Base-by-base conservation (phyloP, 2,113 vertebrate species). In the Chaenocephalus aceratus region DNA sequence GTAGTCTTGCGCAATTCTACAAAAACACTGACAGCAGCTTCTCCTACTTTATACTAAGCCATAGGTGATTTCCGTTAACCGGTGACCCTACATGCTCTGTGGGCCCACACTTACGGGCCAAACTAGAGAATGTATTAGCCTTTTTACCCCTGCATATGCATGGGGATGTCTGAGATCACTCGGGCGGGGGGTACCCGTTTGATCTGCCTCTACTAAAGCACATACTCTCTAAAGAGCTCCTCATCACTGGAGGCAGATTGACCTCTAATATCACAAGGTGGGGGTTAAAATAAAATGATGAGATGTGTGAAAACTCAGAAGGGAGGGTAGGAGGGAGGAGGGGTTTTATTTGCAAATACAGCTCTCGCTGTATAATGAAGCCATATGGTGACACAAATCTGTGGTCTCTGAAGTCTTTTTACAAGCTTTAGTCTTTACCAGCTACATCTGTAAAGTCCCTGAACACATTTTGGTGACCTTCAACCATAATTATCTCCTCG, bases 381-480 rank as follows among this genome's bases (percentile, higher is more conserved):
- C 88, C 92, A 93, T 93, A 94, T 92, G 91, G 91, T 89, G 90
- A 82, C 86, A 91, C 91, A 93, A 92, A 92, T 92, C 90, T 84
- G 81, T 52, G 74, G 86, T 89, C 91, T 91, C 90, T 87, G 69
- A 89, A 92, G 93, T 90, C 76, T 91, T 94, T 90, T 93, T 89
- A 94, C 92, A 91, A 93, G 92, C 89, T 86, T 85, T 86, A 88
- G 64, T 93, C 81, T 92, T 90, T 89, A 94, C 86, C 84, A 83
- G 88, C 86, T 89, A 91, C 88, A 91, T 89, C 85, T 89, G 84
- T 89, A 89, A 83, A 89, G 82, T 91, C 87, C 81, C 79, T 84
- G 82, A 79, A 89, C 92, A 92, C 85, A 91, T 90, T 86, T 86
- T 58, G 57, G 67, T 93, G 92, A 93, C 91, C 89, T 94, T 92